Conservation (phyloP, 2,888 invertebrate species). For the Neocrepidodera transversa region DNA sequence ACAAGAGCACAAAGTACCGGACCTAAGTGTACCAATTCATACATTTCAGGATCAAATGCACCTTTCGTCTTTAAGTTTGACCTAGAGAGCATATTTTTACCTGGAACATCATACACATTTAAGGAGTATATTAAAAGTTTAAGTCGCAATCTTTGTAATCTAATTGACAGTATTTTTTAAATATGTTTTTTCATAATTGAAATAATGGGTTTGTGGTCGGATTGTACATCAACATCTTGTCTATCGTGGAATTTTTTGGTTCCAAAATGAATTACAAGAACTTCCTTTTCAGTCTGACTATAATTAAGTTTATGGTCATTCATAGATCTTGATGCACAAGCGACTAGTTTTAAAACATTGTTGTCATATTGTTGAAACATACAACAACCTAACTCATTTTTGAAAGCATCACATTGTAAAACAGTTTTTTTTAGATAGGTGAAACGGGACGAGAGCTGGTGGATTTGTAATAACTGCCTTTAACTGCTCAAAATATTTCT, state of each 20-base stretch:
- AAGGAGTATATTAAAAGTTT: conserved; percentile 36
- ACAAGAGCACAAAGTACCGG: no score
- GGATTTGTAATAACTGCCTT: conserved; percentile 21
- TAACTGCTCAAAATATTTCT: conserved; percentile 32
- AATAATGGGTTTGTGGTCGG: neutral
- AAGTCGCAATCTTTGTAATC: conserved; percentile 25
- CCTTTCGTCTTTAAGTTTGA: conserved; percentile 29
- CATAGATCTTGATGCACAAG: neutral
- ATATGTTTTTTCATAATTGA: neutral
- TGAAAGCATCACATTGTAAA: conserved; percentile 6
- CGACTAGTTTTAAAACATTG: neutral
- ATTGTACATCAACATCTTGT: neutral
- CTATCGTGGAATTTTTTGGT: neutral
- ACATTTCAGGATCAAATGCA: conserved; percentile 30
- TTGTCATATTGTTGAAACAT: neutral
- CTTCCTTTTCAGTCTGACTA: conserved; percentile 34
- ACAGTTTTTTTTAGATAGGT: neutral
- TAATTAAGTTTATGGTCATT: conserved; percentile 2
- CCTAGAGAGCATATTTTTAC: conserved; percentile 38
- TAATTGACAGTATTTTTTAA: conserved; percentile 33
- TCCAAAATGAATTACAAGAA: conserved; percentile 23
- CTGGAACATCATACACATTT: conserved; percentile 34
- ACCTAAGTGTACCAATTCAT: conserved; percentile 40
- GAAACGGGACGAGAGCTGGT: neutral
- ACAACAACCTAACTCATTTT: conserved; percentile 1